Evolutionary conservation across 1,140 invertebrate genomes (phyloP), one percentile per base, ranked within the genome.

Genomic region (Anoplolepis gracilipes): DNA sequence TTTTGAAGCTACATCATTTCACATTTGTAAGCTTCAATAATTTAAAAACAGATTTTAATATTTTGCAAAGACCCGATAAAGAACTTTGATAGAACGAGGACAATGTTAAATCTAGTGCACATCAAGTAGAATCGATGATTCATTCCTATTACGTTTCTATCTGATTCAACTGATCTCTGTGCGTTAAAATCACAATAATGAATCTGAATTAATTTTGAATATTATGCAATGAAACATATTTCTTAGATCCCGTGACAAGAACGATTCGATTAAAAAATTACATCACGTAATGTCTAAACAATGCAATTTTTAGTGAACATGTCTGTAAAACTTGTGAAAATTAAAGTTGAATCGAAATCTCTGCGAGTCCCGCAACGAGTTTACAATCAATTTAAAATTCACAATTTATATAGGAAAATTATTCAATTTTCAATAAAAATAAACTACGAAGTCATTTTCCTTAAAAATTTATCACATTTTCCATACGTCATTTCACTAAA

Each of bases 281-380:
- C 3, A 46, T 46, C 6, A n/a, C n/a, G 7, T 13, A 39, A 36
- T n/a, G n/a, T n/a, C n/a, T n/a, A n/a, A 36, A 61, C 7, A 22
- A 33, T 30, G 19, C 19, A 33, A 57, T 46, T 82, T 19, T 61
- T 13, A 61, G 19, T 59, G 19, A 81, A 72, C 69, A 30, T 19
- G 25, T 10, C 5, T 25, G n/a, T 39, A 10, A n/a, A 22, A 16
- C 5, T n/a, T 2, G 8, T 16, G 19, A 53, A 7, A 46, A 64
- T 86, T 36, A 59, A 64, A 65, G 28, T 11, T 42, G 42, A 22
- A 0, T 25, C 36, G 22, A 81, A 25, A 49, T 11, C 85, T 72
- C 88, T 90, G 88, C 88, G 88, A 76, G 28, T 69, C 87, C 88
- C 88, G 88, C 88, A 90, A 78, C 88, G 28, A 90, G 61, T 49